These are phyloP conservation scores for Choristoneura fumiferana DNA, from an alignment of 1,140 invertebrate genomes.

Conservation along the genomic window DNA sequence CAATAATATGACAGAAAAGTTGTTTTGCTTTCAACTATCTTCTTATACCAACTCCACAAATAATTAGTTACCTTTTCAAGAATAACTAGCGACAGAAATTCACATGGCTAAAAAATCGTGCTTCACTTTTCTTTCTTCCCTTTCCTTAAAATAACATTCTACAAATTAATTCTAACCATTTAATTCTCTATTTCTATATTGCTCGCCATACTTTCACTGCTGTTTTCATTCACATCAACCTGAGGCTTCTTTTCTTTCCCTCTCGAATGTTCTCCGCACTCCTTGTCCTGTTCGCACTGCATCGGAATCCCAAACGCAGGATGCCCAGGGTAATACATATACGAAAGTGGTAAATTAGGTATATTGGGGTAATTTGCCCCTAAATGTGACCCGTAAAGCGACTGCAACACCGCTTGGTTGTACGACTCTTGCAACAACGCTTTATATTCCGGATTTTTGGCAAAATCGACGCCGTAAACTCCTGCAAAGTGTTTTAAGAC, in stretches of 20 bases:
- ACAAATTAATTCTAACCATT: constrained; percentile 18
- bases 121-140: no score
- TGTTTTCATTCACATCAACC: constrained; percentile 68
- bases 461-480: constrained; percentile 73
- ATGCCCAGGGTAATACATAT: constrained; percentile 75
- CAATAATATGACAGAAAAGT: no score
- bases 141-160: no score
- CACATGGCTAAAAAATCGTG: no score
- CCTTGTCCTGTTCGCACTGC: constrained; percentile 40
- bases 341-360: constrained; percentile 66
- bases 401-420: constrained; percentile 72
- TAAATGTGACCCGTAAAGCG: constrained; percentile 70
- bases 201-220: constrained; percentile 73
- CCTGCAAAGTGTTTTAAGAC: constrained; percentile 75
- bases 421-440: constrained; percentile 73
- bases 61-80: no score
- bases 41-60: no score
- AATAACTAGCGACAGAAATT: no score
- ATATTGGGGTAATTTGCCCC: constrained; percentile 68
- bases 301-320: constrained; percentile 60
- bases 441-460: constrained; percentile 75
- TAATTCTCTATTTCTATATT: constrained; percentile 77
- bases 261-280: constrained; percentile 37
- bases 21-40: no score
- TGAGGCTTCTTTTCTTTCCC: constrained; percentile 50